Percentiles rank a stretch among this genome's conserved stretches.
Evolutionary conservation across 2,888 invertebrate genomes (phyloP).

Genomic region (Fragum sueziense): DNA sequence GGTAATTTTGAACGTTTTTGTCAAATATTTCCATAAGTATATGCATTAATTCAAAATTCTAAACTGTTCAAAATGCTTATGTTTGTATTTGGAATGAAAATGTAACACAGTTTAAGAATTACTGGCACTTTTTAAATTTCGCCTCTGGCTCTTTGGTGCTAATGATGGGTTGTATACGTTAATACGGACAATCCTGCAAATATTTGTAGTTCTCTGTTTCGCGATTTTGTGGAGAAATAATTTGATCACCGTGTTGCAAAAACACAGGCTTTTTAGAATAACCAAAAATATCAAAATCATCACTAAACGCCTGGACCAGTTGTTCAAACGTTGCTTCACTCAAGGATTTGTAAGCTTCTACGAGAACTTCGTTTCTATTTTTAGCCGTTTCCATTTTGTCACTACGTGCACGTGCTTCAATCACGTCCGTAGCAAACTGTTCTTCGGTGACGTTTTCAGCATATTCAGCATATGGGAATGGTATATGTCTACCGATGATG

Average conservation of each 20-base stretch:
- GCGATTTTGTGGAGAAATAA: no score
- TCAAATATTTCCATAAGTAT: no score
- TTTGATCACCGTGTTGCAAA: neutral
- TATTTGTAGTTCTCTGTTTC: no score
- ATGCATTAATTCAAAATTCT: no score
- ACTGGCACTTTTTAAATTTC: no score
- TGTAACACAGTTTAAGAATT: no score
- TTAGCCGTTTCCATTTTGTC: slow-evolving; percentile 10
- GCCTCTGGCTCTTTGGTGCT: no score
- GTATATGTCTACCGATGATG: slow-evolving; percentile 45
- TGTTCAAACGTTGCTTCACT: slow-evolving; percentile 12
- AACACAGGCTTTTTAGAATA: slow-evolving; percentile 25
- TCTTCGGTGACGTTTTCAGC: slow-evolving; percentile 24
- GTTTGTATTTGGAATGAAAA: no score
- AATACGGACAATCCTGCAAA: no score
- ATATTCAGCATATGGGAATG: slow-evolving; percentile 49
- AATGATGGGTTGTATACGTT: no score
- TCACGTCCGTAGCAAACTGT: slow-evolving; percentile 29
- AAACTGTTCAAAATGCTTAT: no score
- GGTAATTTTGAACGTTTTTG: no score
- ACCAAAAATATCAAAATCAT: slow-evolving; percentile 59
- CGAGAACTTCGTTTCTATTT: slow-evolving; percentile 47
- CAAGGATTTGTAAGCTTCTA: slow-evolving; percentile 49
- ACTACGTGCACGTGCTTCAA: slow-evolving; percentile 26
- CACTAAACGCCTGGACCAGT: slow-evolving; percentile 42